phyloP scores from a whole-genome alignment of 2,888 invertebrate species.

The Tinea trinotella region DNA sequence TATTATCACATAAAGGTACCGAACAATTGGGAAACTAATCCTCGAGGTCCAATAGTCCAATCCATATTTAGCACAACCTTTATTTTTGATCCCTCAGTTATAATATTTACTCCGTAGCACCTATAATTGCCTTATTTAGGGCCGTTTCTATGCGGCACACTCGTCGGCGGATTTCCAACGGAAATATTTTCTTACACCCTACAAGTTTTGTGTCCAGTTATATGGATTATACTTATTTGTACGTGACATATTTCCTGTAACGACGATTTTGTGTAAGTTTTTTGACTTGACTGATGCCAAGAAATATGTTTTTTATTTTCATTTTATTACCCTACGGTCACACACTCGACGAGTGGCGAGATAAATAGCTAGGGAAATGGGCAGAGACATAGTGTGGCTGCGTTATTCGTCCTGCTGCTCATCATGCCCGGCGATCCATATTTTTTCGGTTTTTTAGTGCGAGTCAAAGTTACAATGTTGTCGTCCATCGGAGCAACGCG shows the following conservation, averaged over 20 bases:
- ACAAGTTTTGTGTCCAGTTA: constrained; percentile 17
- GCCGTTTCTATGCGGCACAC: constrained; percentile 63
- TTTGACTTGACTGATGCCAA: too few species aligned
- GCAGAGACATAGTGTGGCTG: too few species aligned
- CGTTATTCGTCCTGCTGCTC: too few species aligned
- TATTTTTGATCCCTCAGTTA: constrained; percentile 53
- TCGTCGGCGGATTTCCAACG: constrained; percentile 56
- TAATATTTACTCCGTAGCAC: constrained; percentile 61
- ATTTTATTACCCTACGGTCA: too few species aligned
- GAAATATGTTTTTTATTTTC: too few species aligned
- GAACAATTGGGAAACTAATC: neutral
- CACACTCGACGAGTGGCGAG: too few species aligned
- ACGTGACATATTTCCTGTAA: constrained; percentile 40
- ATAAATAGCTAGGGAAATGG: too few species aligned
- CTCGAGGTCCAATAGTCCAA: neutral
- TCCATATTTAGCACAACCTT: constrained; percentile 22
- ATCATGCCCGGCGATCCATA: too few species aligned
- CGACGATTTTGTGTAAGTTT: too few species aligned
- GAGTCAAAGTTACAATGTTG: too few species aligned
- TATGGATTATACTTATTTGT: constrained; percentile 63
- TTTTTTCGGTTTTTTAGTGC: too few species aligned
- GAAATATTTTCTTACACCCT: constrained; percentile 50
- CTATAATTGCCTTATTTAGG: constrained; percentile 69
- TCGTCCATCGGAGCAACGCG: too few species aligned
- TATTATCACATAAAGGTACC: neutral